phyloP scores from a whole-genome alignment of 2,888 invertebrate genomes.

The Coelopa pilipes region DNA sequence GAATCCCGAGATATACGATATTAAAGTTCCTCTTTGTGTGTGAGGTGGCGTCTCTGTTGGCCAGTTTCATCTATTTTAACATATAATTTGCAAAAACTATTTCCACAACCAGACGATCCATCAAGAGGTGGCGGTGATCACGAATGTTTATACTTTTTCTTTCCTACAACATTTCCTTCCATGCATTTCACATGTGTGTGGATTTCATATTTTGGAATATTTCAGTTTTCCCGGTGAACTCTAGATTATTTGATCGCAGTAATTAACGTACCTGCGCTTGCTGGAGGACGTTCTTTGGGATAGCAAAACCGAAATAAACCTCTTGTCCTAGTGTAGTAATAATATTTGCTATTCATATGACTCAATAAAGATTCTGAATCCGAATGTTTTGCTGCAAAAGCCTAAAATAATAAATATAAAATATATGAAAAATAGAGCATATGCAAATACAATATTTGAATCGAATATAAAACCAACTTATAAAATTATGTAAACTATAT shows the following conservation, averaged over 20 bases:
- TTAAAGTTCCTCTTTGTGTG: too few relatives aligned
- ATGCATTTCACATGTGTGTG: too few relatives aligned
- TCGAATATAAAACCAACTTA: neutral
- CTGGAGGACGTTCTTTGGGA: slow-evolving; percentile 88
- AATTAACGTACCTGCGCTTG: slow-evolving; percentile 71
- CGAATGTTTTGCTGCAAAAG: slow-evolving; percentile 77
- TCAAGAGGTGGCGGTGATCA: too few relatives aligned
- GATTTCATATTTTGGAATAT: too few relatives aligned
- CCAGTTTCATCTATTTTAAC: too few relatives aligned
- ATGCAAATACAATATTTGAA: neutral
- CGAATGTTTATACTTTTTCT: too few relatives aligned
- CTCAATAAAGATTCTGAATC: slow-evolving; percentile 78
- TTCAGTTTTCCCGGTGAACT: neutral
- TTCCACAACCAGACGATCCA: too few relatives aligned
- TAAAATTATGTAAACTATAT: too few relatives aligned
- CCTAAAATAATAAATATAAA: slow-evolving; percentile 68
- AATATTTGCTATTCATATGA: slow-evolving; percentile 85
- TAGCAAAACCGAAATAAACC: slow-evolving; percentile 95
- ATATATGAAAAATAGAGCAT: neutral
- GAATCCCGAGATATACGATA: too few relatives aligned
- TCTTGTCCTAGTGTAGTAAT: slow-evolving; percentile 90
- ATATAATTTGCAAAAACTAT: too few relatives aligned
- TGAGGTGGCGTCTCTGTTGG: too few relatives aligned
- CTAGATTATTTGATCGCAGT: neutral
- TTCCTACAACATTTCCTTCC: too few relatives aligned